Evolutionary conservation across 1,140 invertebrate genomes (phyloP).

Genomic region (Drosophila parvula): DNA sequence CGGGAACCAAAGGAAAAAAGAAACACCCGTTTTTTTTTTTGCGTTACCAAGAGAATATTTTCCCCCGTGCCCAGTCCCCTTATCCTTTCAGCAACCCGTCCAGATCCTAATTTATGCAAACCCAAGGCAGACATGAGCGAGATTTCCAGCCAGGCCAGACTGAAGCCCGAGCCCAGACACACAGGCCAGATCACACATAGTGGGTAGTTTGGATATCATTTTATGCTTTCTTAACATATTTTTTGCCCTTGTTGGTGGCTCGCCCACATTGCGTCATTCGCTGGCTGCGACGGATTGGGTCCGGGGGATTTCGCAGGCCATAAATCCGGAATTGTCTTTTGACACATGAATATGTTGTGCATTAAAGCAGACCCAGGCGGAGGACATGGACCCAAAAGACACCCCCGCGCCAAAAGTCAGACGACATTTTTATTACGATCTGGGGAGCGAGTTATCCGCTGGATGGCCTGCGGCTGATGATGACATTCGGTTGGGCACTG

Average conservation of each 20-base stretch:
- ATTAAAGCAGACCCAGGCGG: constrained; percentile 64
- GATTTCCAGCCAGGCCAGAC: constrained; percentile 54
- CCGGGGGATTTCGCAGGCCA: constrained; percentile 72
- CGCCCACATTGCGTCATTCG: constrained; percentile 71
- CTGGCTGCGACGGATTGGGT: constrained; percentile 13
- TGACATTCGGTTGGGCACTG: constrained; percentile 72
- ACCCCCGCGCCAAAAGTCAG: constrained; percentile 37
- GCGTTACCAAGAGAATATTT: constrained; percentile 60
- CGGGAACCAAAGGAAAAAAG: constrained; percentile 8
- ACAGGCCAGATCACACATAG: constrained; percentile 26
- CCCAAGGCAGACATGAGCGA: constrained; percentile 64
- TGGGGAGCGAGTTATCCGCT: constrained; percentile 17
- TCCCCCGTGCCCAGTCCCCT: constrained; percentile 4
- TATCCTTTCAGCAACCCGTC: constrained; percentile 34
- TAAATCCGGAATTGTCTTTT: constrained; percentile 83
- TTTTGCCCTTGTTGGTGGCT: constrained; percentile 44
- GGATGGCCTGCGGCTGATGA: constrained; percentile 61
- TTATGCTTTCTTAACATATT: constrained; percentile 82
- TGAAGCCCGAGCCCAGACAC: constrained; percentile 1
- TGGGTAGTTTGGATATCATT: constrained; percentile 74
- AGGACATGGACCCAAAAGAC: constrained; percentile 27
- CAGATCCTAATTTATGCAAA: constrained; percentile 76
- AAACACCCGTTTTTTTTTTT: constrained; percentile 56
- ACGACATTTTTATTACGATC: constrained; percentile 73
- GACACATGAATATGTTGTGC: constrained; percentile 83